Evolutionary conservation across 2,797 vertebrate genomes (phyloP), one percentile per base, ranked within the genome.

Genomic region (Coilia nasus): DNA sequence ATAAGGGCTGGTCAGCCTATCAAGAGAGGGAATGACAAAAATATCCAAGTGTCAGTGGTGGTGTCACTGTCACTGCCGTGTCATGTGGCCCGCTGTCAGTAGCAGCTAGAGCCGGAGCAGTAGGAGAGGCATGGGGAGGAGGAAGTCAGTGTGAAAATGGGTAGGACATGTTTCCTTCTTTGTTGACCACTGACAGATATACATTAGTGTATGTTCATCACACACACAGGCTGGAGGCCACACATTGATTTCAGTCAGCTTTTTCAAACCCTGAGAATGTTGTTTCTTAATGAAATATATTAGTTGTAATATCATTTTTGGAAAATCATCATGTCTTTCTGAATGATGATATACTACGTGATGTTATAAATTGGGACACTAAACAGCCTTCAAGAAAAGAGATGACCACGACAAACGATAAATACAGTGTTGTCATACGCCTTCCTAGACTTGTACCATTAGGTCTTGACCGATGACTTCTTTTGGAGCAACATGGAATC

Each of bases 1-100:
- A 85, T 87, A 90, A 84, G 86, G 84, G 54, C 83, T 11, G 46
- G 59, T 15, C 31, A 41, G 46, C 15, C 31, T 84, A 59, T 85
- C 81, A 80, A 60, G 10, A n/a, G 15, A 82, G 54, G 81, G 85
- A 50, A 64, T 21, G 85, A 83, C 81, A 71, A 78, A 85, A 88
- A 88, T 89, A 88, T 80, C 82, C 78, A 23, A 56, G 67, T 78
- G 71, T 35, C 41, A 44, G 35, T 21, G 57, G 19, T 75, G 67
- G 84, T 81, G 44, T 64, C 23, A 9, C 57, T 19, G 54, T 54
- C 80, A 50, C 25, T 78, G 71, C 71, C 41, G 35, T 44, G 81
- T 83, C 50, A 71, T 21, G 57, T 31, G 23, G 31, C 25, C 82
- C 81, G 78, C 83, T 81, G 47, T 82, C 57, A 4, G 83, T 44